Percentiles rank a stretch among this genome's conserved stretches.
These are phyloP conservation scores for Glyphotaelius pellucidus DNA, from an alignment of 2,888 invertebrate species.

Conservation along the genomic window DNA sequence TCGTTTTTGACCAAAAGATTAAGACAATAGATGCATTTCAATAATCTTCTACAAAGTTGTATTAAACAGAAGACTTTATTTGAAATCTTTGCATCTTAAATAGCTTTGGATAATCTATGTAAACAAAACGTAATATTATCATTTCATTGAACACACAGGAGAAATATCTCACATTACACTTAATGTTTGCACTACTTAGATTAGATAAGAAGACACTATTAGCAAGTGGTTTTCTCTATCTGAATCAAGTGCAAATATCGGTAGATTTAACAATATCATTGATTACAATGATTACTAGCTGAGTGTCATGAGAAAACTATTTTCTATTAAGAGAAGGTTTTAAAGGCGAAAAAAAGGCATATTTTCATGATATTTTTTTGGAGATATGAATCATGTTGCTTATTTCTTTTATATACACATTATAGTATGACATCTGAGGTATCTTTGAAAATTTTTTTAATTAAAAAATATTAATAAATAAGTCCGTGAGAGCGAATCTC, in stretches of 20 bases:
- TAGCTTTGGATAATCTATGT: background rate
- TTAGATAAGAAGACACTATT: conserved; percentile 12
- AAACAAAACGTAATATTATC: background rate
- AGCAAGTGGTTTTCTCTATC: conserved; percentile 6
- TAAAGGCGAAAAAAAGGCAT: too few relatives aligned
- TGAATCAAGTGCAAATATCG: background rate
- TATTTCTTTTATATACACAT: too few relatives aligned
- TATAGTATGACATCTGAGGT: too few relatives aligned
- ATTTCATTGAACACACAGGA: background rate
- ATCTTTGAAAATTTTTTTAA: too few relatives aligned
- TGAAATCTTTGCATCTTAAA: conserved; percentile 14
- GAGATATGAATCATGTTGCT: too few relatives aligned
- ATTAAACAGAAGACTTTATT: background rate
- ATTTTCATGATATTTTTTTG: too few relatives aligned
- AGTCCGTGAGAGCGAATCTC: too few relatives aligned
- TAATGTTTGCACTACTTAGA: conserved; percentile 28
- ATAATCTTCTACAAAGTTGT: background rate
- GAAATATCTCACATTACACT: background rate
- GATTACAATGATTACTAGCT: background rate
- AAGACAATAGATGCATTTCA: background rate
- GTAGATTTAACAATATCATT: background rate
- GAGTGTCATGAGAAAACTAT: background rate
- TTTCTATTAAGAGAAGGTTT: background rate
- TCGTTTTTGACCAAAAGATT: background rate
- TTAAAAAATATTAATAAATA: too few relatives aligned